Conservation (phyloP, 2,888 invertebrate species). For the Oxystoma pomonae region DNA sequence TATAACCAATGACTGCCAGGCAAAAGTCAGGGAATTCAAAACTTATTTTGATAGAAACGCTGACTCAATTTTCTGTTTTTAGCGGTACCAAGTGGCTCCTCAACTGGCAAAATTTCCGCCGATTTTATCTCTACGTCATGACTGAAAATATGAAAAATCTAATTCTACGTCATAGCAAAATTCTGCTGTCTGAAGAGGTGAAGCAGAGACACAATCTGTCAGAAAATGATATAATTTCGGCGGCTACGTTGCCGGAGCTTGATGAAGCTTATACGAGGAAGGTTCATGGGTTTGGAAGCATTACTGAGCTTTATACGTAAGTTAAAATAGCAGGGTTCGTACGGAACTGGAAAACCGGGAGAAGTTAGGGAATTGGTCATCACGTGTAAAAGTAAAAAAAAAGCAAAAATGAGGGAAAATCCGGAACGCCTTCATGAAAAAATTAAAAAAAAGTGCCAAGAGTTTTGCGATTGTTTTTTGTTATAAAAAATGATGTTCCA, state of each 20-base stretch:
- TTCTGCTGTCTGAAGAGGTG: constrained; percentile 69
- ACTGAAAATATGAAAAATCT: constrained; percentile 88
- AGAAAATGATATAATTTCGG: constrained; percentile 78
- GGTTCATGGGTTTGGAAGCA: constrained; percentile 72
- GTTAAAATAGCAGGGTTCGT: too few species aligned
- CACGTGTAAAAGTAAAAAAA: too few species aligned
- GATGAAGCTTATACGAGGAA: constrained; percentile 86
- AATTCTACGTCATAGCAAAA: constrained; percentile 76
- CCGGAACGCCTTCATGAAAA: too few species aligned
- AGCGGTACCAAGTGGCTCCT: constrained; percentile 78
- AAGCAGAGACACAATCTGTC: constrained; percentile 65
- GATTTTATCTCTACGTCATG: constrained; percentile 89
- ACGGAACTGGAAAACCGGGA: too few species aligned
- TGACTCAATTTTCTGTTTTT: constrained; percentile 23
- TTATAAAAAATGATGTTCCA: too few species aligned
- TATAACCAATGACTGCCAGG: too few species aligned
- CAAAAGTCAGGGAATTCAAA: too few species aligned
- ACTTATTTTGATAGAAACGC: too few species aligned
- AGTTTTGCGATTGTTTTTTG: too few species aligned
- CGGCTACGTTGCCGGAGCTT: constrained; percentile 81
- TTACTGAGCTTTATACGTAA: constrained; percentile 70
- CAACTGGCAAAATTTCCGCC: constrained; percentile 85
- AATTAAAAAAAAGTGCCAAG: too few species aligned
- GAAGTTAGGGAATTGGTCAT: too few species aligned
- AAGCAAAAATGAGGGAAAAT: too few species aligned